Base-by-base conservation (phyloP, 2,888 invertebrate genomes). In the Dyspetes luteomarginatus region DNA sequence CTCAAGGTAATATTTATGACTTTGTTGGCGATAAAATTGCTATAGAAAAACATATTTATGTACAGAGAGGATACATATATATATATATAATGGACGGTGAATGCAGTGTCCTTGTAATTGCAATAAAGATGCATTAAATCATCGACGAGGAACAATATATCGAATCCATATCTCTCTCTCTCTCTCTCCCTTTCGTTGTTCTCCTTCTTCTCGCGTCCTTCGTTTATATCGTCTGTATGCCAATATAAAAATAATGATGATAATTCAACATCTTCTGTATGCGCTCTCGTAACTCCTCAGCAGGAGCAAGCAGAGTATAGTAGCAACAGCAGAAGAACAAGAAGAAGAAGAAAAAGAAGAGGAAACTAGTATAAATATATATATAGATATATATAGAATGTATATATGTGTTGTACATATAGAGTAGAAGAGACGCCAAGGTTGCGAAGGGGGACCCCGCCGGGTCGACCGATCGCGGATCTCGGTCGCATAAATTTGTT, bases 401-500 rank as follows among this genome's bases (percentile, higher is more conserved):
- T n/a, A 56, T 24, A 56, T 55, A 72, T 64, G 43, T 72, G 64
- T 58, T 68, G 72, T 65, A 45, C 69, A 77, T 80, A 76, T 74
- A 52, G 78, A 81, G 78, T 48, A 78, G 82, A 82, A 78, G 76
- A 81, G 80, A 82, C 82, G 82, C 80, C 78, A 81, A 73, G 78
- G 81, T 78, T 81, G 80, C 65, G 69, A 78, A 76, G 81, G 81
- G 83, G 85, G 86, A 85, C 85, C 86, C 82, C 86, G 85, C 87
- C 86, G 88, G 86, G 85, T 84, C 88, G 86, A 85, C 90, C 90
- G 92, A 92, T 92, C 92, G 91, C 91, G 91, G 90, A 91, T 92
- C 92, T 92, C 89, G 91, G 91, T 91, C 92, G 92, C 92, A 92
- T 92, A 92, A 92, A 92, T 92, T 92, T 92, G 91, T 92, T 92